Conservation (phyloP, 2,113 vertebrate species). For the Oceanodroma tethys region DNA sequence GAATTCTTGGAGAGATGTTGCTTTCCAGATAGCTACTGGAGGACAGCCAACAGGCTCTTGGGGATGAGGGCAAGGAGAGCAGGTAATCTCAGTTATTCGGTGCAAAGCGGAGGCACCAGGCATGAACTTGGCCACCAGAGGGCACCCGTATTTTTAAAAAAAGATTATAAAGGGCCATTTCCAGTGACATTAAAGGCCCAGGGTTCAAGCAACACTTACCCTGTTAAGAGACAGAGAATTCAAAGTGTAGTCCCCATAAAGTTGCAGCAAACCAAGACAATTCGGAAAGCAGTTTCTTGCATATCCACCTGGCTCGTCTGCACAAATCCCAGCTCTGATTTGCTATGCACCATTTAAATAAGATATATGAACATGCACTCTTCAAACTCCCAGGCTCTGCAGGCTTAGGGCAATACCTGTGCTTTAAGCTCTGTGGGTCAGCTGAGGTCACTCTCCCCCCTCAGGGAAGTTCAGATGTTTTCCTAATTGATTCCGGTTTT, state of each 20-base stretch:
- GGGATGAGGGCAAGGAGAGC: neutral
- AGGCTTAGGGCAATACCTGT: neutral
- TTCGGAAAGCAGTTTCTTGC: neutral
- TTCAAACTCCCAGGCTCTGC: neutral
- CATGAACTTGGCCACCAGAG: neutral
- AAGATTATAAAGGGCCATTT: neutral
- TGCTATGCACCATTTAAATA: neutral
- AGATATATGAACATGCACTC: too few species aligned
- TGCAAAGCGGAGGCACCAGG: neutral
- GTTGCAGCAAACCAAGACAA: fast-evolving
- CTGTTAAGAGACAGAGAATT: neutral
- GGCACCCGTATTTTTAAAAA: neutral
- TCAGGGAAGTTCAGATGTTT: neutral
- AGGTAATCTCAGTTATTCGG: neutral
- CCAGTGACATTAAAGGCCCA: neutral
- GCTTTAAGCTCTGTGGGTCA: neutral
- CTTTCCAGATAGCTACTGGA: neutral
- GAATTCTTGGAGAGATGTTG: neutral
- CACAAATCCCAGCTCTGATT: neutral
- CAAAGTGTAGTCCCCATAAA: neutral
- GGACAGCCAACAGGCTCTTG: fast-evolving
- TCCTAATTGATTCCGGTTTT: neutral
- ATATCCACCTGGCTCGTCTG: neutral
- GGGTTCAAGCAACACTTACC: neutral
- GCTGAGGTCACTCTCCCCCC: neutral